Evolutionary conservation across 1,140 invertebrate genomes (phyloP).

Genomic region (Rhyzopertha dominica): DNA sequence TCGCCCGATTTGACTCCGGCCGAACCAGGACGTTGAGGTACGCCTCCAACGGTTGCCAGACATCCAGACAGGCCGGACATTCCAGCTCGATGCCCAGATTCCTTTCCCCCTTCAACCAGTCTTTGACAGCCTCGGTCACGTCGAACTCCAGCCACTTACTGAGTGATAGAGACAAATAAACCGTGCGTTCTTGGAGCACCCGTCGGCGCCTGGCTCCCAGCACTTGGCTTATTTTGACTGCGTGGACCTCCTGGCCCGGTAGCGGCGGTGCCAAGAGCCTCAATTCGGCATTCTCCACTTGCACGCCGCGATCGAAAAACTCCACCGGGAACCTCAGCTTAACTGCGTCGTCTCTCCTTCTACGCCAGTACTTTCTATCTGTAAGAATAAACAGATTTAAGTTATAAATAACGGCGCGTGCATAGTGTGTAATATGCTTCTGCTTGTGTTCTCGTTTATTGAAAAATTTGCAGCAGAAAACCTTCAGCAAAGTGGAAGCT

Average conservation of each 20-base stretch:
- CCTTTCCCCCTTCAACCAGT: conserved; percentile 46
- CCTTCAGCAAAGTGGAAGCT: too few species aligned
- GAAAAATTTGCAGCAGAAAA: too few species aligned
- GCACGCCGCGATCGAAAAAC: conserved; percentile 10
- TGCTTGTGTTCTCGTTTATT: too few species aligned
- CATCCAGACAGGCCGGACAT: conserved; percentile 44
- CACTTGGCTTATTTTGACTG: conserved; percentile 32
- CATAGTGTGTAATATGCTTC: too few species aligned
- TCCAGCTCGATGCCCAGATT: conserved; percentile 52
- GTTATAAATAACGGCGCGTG: too few species aligned
- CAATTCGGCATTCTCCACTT: conserved; percentile 36
- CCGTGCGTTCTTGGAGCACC: conserved; percentile 27
- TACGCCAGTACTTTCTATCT: conserved; percentile 28
- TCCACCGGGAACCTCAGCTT: conserved; percentile 30
- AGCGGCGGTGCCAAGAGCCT: conserved; percentile 32
- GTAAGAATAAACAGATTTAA: conserved; percentile 35
- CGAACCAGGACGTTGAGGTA: conserved; percentile 47
- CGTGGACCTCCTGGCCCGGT: conserved; percentile 12
- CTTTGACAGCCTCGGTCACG: conserved; percentile 48
- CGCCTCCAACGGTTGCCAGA: conserved; percentile 40
- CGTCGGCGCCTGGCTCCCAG: conserved; percentile 28
- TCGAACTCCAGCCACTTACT: conserved; percentile 55
- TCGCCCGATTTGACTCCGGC: conserved; percentile 16
- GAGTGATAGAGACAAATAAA: conserved; percentile 29
- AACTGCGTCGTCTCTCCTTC: conserved; percentile 13